These are phyloP conservation scores for Prorops nasuta DNA, from an alignment of 1,140 invertebrate genomes.

Conservation along the genomic window DNA sequence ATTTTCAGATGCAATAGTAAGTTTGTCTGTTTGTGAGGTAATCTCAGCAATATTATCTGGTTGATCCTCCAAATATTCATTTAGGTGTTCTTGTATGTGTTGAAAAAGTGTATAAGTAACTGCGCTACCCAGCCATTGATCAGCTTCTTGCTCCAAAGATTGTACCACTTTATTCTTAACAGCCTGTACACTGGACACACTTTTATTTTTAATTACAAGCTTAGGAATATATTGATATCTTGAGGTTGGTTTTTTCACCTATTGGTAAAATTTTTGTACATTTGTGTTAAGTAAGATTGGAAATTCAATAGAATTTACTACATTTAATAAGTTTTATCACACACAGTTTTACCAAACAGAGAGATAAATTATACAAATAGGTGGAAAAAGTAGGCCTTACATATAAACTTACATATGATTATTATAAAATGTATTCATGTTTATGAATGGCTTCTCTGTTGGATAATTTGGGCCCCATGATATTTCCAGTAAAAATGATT, in stretches of 20 bases:
- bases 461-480: slow-evolving; percentile 85
- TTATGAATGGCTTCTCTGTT: slow-evolving; percentile 75
- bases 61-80: slow-evolving; percentile 70
- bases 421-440: slow-evolving; percentile 92
- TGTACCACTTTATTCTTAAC: slow-evolving; percentile 73
- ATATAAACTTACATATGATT: slow-evolving; percentile 90
- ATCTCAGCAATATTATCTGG: slow-evolving; percentile 56
- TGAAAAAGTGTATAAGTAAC: slow-evolving; percentile 96
- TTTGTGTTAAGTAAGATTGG: slow-evolving; percentile 5
- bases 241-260: no score
- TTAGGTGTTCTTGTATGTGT: slow-evolving; percentile 80
- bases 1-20: slow-evolving; percentile 34
- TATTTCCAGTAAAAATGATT: slow-evolving; percentile 86
- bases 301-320: slow-evolving; percentile 43
- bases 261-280: no score
- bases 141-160: slow-evolving; percentile 69
- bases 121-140: slow-evolving; percentile 80
- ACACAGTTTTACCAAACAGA: no score
- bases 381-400: no score
- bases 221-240: no score
- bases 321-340: no score
- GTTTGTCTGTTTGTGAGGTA: slow-evolving; percentile 30
- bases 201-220: no score
- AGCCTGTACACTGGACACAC: slow-evolving; percentile 63
- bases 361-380: no score